Base-by-base conservation (phyloP, 2,113 vertebrate genomes). In the Periophthalmodon schlosseri region DNA sequence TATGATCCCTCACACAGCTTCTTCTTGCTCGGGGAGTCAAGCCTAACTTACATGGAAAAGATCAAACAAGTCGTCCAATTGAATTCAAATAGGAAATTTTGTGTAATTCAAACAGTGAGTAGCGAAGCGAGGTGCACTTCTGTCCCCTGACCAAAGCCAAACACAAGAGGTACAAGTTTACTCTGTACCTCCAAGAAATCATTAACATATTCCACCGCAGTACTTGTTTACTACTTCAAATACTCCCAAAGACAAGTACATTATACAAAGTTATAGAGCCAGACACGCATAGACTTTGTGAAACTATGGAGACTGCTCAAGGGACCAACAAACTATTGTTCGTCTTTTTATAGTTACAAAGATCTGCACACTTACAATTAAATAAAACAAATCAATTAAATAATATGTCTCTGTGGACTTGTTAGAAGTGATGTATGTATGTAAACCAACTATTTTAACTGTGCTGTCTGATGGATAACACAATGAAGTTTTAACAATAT, bases 31-130 rank as follows among this genome's bases (percentile, higher is more conserved):
- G 54, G 79, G 89, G 90, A 91, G 81, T 86, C 81, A 77, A 77
- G 78, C 68, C 83, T 63, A 86, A 89, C 89, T 90, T 86, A 90
- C 86, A 87, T 89, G 90, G 85, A 88, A 84, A 86, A 94, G 93
- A 94, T 94, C 93, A 94, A 94, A 94, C 91, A 93, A 91, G 85
- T 87, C 80, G 52, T 83, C 68, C 88, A 91, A 90, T 91, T 89
- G 84, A 91, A 93, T 93, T 93, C 86, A 93, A 93, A 94, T 92
- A 81, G 88, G 83, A 91, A 91, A 90, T 89, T 91, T 88, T 21
- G 65, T 86, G 87, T 89, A 89, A 91, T 91, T 93, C 88, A 88
- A 91, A 91, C 74, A 80, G 84, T 75, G 86, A 91, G 88, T 78
- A 87, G 88, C 87, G 85, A 84, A 87, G 86, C 85, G 73, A 88